These are phyloP conservation scores for Zaprionus bogoriensis DNA, from an alignment of 2,888 invertebrate genomes.

Conservation along the genomic window DNA sequence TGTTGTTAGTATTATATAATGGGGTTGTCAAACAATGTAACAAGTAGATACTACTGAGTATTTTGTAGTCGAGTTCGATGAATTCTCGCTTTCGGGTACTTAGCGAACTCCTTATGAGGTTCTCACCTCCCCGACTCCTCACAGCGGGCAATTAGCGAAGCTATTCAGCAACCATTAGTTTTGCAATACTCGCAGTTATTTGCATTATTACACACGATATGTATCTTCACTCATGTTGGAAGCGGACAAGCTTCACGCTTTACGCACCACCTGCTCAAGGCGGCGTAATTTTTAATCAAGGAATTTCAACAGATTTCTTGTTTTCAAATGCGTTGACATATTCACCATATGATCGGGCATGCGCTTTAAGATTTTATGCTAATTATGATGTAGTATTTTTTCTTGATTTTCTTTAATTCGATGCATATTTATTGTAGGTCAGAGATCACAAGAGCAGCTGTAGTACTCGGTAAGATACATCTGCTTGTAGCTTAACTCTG, in stretches of 20 bases:
- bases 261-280: neutral
- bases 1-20: no score
- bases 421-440: no score
- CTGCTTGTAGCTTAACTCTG: no score
- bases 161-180: conserved; percentile 41
- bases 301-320: neutral
- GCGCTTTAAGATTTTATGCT: neutral
- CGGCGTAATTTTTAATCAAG: neutral
- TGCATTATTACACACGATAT: neutral
- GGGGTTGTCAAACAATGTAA: no score
- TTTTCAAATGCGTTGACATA: neutral
- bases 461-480: no score
- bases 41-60: neutral
- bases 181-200: neutral
- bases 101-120: neutral
- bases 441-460: no score
- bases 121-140: conserved; percentile 8
- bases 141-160: conserved; percentile 58
- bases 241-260: neutral
- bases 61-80: neutral
- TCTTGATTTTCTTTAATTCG: no score
- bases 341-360: neutral
- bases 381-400: no score
- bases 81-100: neutral
- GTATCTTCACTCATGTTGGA: neutral